Evolutionary conservation across 2,797 vertebrate species (phyloP), one percentile per base, ranked within the genome.

Genomic region (Acanthurus leucopareius): DNA sequence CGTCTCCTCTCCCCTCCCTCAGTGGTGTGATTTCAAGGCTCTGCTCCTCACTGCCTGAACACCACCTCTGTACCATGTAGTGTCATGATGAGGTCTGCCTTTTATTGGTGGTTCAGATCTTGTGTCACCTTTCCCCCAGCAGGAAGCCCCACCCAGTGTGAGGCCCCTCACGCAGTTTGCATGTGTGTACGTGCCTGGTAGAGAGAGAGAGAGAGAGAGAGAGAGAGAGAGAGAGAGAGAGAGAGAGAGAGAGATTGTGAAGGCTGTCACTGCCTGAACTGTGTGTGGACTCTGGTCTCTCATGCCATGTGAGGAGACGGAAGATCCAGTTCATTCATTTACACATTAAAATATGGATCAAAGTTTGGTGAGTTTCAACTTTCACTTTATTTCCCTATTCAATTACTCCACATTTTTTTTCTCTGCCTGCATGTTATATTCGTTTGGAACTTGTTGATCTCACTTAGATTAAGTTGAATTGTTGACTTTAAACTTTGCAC

Each of bases 1-100:
- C 42, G 16, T 75, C 40, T 57, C 20, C 35, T 11, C 42, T 16
- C 74, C 73, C 75, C 66, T 71, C 65, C 22, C 45, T n/a, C 40
- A 38, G 87, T 92, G 90, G 90, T 81, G 85, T 88, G 88, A 91
- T 87, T 45, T 60, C 47, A 59, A 9, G 16, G 15, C 66, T 64
- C 68, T 25, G 32, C 72, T 77, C 45, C 58, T 68, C 64, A 3
- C 69, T 72, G 76, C 65, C 40, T 72, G 4, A 73, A 42, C 57
- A 60, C 84, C 59, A 72, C 77, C 71, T 66, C 86, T 59, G 48
- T 25, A 44, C 71, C 22, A 54, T 54, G 32, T 79, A 66, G 75
- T 16, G 69, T 57, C 82, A 90, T 66, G 47, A 45, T 47, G 28
- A 64, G 20, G 38, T 70, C 79, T 47, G 22, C 0, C 66, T 47